Evolutionary conservation across 2,113 vertebrate species (phyloP).

Genomic region (Lamprotornis superbus): DNA sequence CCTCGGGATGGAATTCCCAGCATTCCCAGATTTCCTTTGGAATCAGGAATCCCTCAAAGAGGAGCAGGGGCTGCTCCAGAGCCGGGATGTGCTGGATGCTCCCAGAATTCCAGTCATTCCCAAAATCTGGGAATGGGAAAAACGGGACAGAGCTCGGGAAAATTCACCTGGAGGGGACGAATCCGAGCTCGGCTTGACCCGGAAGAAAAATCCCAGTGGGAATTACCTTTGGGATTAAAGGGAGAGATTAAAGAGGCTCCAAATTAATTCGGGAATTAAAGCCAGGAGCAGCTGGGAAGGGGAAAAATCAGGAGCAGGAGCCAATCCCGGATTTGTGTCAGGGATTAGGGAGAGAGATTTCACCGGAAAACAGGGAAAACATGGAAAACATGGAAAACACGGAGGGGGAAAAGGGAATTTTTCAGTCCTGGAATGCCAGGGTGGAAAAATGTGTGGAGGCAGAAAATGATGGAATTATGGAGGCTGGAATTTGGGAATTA

Average conservation of each 20-base stretch:
- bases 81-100: not conserved
- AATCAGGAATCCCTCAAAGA: not conserved
- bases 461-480: not conserved
- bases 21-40: not conserved
- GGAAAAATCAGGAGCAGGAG: not conserved
- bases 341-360: conserved; percentile 41
- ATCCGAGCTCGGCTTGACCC: not conserved
- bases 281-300: not conserved
- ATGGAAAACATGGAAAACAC: accelerated
- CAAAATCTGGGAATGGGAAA: not conserved
- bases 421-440: not conserved
- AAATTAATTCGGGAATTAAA: not conserved
- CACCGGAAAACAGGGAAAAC: not conserved
- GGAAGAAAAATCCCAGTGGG: not conserved
- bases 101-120: not conserved
- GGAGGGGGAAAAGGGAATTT: not conserved
- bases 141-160: accelerated
- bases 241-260: not conserved
- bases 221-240: not conserved
- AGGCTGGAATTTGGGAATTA: not conserved
- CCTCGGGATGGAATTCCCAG: not conserved
- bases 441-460: accelerated
- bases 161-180: not conserved
- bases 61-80: accelerated
- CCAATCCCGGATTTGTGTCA: not conserved